Conservation (phyloP, 2,113 vertebrate genomes). For the Desmodus rotundus region DNA sequence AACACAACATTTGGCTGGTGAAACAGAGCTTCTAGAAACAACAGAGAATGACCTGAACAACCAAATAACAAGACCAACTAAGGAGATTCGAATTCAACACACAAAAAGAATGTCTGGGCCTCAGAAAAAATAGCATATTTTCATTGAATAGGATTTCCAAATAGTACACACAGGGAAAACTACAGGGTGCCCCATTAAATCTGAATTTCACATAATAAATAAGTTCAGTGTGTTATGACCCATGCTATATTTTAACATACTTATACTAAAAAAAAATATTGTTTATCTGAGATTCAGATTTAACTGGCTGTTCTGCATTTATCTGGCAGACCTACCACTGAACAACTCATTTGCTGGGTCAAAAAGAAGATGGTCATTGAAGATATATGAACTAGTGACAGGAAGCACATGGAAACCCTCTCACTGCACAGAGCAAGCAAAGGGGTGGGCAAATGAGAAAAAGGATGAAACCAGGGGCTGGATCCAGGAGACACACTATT, state of each 20-base stretch:
- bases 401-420: not conserved
- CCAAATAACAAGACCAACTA: not conserved
- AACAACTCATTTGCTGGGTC: not conserved
- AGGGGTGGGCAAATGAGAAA: not conserved
- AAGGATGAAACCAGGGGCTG: not conserved
- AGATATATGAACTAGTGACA: not conserved
- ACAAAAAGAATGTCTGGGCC: not conserved
- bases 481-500: not conserved
- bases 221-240: not conserved
- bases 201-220: not conserved
- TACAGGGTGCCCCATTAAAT: not conserved
- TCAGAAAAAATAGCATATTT: not conserved
- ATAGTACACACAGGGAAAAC: not conserved
- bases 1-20: not conserved
- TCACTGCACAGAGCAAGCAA: not conserved
- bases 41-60: not conserved
- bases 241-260: not conserved
- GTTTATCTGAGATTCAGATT: not conserved
- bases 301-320: not conserved
- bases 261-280: not conserved
- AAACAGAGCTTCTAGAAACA: not conserved
- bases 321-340: not conserved
- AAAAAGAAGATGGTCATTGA: not conserved
- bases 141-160: not conserved
- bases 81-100: not conserved